Conservation (phyloP, 2,113 vertebrate genomes). For the Stictonetta naevosa region DNA sequence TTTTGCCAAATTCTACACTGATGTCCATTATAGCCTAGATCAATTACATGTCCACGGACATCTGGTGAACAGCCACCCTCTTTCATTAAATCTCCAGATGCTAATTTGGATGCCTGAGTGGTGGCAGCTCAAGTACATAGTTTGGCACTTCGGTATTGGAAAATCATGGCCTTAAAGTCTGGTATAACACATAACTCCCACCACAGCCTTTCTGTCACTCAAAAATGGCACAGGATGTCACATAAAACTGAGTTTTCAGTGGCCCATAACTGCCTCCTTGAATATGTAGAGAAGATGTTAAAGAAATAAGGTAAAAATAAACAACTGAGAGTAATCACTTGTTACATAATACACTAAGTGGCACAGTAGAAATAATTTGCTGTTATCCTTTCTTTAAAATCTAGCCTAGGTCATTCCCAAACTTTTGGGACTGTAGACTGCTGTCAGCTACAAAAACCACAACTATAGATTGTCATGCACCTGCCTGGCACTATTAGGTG, state of each 20-base stretch:
- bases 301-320: background rate
- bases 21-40: background rate
- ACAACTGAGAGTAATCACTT: background rate
- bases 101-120: background rate
- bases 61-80: background rate
- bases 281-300: background rate
- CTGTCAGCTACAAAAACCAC: background rate
- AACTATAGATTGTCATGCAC: background rate
- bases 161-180: background rate
- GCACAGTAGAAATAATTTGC: background rate
- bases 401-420: background rate
- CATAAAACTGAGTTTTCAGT: background rate
- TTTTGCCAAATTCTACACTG: background rate
- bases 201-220: background rate
- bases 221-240: background rate
- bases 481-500: background rate
- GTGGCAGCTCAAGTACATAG: background rate
- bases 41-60: background rate
- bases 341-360: background rate
- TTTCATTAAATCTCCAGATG: background rate
- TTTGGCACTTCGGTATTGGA: background rate
- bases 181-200: background rate
- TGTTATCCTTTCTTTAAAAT: background rate
- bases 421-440: background rate
- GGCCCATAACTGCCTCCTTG: background rate